phyloP scores from a whole-genome alignment of 2,113 vertebrate species.

The Oryzias melastigma region DNA sequence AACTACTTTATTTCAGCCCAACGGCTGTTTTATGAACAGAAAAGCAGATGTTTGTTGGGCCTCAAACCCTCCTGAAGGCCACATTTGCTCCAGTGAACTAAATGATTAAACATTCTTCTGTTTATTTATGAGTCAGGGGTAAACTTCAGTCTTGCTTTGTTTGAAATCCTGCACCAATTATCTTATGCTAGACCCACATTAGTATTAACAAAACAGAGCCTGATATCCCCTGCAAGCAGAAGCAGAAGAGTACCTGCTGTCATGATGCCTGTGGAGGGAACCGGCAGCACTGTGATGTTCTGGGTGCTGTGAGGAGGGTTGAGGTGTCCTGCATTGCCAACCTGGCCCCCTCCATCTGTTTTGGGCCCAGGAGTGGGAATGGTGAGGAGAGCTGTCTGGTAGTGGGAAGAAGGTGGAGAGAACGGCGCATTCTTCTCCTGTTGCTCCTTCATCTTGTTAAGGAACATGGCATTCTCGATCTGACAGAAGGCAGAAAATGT shows the following conservation, averaged over 20 bases:
- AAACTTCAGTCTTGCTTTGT: not conserved
- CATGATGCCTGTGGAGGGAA: constrained; percentile 95
- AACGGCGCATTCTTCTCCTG: constrained; percentile 90
- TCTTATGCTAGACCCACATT: not conserved
- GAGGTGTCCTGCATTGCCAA: constrained; percentile 79
- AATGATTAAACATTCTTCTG: constrained; percentile 17
- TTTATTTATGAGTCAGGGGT: constrained; percentile 7
- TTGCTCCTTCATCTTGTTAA: constrained; percentile 98
- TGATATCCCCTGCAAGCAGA: not conserved
- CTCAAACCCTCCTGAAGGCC: constrained; percentile 1
- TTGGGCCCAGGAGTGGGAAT: constrained; percentile 87
- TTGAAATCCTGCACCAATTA: constrained; percentile 1
- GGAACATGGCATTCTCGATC: constrained; percentile 97
- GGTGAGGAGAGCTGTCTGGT: constrained; percentile 91
- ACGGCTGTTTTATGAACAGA: constrained; percentile 10
- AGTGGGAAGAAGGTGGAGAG: constrained; percentile 81
- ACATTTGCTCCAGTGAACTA: constrained; percentile 17
- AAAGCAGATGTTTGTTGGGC: constrained; percentile 17
- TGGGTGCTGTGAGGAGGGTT: constrained; percentile 89
- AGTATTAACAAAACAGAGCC: not conserved
- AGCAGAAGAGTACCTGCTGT: constrained; percentile 82
- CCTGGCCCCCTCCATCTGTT: constrained; percentile 81
- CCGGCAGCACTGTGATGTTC: constrained; percentile 94
- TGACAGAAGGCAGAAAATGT: constrained; percentile 47
- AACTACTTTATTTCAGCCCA: not conserved